These are phyloP conservation scores for Cephus runcator DNA, from an alignment of 2,888 invertebrate genomes.

Conservation along the genomic window DNA sequence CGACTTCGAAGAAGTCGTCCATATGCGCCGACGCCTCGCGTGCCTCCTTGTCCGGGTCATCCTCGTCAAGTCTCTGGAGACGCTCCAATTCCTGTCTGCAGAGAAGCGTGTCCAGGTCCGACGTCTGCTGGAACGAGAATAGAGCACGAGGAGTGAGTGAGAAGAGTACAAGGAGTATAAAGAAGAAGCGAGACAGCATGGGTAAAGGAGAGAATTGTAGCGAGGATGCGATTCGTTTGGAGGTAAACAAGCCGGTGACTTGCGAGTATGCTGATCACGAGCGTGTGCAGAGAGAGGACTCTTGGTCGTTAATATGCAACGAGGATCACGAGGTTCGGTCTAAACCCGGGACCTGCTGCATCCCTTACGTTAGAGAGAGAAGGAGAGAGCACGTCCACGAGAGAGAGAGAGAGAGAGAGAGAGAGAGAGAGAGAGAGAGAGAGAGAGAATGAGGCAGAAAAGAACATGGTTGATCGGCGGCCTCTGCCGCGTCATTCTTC, in stretches of 20 bases:
- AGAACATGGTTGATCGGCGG: constrained; percentile 20
- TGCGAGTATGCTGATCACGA: constrained; percentile 57
- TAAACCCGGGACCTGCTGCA: neutral
- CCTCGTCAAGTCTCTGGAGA: constrained; percentile 72
- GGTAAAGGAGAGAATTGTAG: neutral
- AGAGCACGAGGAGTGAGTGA: neutral
- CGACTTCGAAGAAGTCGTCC: constrained; percentile 76
- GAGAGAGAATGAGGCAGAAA: constrained; percentile 16
- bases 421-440: constrained; percentile 8
- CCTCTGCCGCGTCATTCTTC: constrained; percentile 56
- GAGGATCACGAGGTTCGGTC: constrained; percentile 26
- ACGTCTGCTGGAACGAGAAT: constrained; percentile 69
- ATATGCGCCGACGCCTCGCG: constrained; percentile 71
- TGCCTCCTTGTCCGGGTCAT: constrained; percentile 63
- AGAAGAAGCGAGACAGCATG: neutral
- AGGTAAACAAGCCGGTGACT: constrained; percentile 50
- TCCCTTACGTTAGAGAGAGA: constrained; percentile 5
- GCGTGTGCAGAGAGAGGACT: constrained; percentile 19
- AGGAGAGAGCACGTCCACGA: neutral
- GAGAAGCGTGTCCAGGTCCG: constrained; percentile 83
- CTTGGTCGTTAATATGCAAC: constrained; percentile 55
- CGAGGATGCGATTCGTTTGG: neutral
- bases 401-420: constrained; percentile 11
- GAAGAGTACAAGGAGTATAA: neutral
- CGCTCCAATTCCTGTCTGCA: constrained; percentile 81